Base-by-base conservation (phyloP, 2,888 invertebrate genomes). In the Pollenia labialis region DNA sequence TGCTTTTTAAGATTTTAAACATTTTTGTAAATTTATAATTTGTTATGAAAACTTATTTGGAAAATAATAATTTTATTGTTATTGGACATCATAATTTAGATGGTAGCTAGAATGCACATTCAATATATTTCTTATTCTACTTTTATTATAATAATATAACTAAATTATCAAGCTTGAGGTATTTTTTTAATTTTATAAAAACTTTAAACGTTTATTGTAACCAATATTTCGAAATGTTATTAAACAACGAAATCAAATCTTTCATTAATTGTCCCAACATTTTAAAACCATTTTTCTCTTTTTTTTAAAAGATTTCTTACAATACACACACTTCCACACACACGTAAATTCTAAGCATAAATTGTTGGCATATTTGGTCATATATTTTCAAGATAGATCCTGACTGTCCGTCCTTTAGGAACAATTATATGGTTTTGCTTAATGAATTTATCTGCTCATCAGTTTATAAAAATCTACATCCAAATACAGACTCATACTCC, bases 361-460 rank as follows among this genome's bases (percentile, higher is more conserved):
- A 81, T 62, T 82, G 77, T 76, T 84, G 75, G 69, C 80, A 89
- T 74, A 74, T 72, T 75, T 79, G 50, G 46, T 74, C 60, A 82
- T 79, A 74, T 66, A 69, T 82, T 74, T 79, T 62, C 32, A 40
- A 68, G 52, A 72, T 69, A 85, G 82, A 82, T 85, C 79, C 82
- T 79, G 62, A n/a, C 46, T 89, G 88, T 88, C 89, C 75, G 88
- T 90, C 92, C 92, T 91, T 90, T 90, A 90, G 91, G 92, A 92
- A 92, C 92, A 93, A 92, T 92, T 92, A 93, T 91, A 92, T 91
- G 92, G 90, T 92, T 92, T 92, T 91, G 92, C 90, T 91, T 93
- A 92, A 92, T 92, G 92, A 93, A 92, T 92, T 92, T 92, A 92
- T 93, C 91, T 93, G 90, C 91, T 92, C 92, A 91, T 92, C 91